Evolutionary conservation across 1,140 invertebrate species (phyloP), one percentile per base, ranked within the genome.

Genomic region (Maniola jurtina): DNA sequence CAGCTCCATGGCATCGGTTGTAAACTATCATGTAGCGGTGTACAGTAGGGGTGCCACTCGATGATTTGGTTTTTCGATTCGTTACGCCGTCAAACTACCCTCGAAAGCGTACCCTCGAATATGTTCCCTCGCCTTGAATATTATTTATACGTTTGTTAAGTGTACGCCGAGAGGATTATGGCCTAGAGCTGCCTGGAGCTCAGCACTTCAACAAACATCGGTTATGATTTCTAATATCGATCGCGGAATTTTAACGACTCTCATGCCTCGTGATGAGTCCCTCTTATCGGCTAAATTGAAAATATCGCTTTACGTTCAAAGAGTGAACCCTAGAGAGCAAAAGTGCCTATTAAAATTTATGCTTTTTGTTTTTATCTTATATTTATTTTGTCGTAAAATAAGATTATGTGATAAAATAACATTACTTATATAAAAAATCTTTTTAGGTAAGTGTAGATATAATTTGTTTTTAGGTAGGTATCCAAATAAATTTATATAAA

Each of bases 11-110:
- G 40, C 16, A 13, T 68, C 64, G 59, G 35, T 71, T 71, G 66
- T 76, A 71, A 87, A 90, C 86, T 88, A 90, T 89, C 88, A 88
- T 86, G 83, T 85, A 88, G 80, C 83, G 80, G 81, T 79, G 80
- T 83, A 79, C 80, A 79, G 77, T 83, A 89, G 88, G 88, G 88
- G 88, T 85, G 85, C 85, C 81, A 89, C 88, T 90, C 86, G 86
- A 90, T 90, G 88, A 90, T 90, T 90, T 90, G 88, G 88, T 90
- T 90, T 90, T 88, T 87, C 88, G 88, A 90, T 90, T 90, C 88
- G 88, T 90, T 90, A 90, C 86, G 88, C 88, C 79, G 86, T 86
- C 88, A 89, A 90, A 89, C 86, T 89, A 90, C 88, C 86, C 88
- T 86, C 81, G 80, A 80, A 73, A 76, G 74, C 76, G 78, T 83